Percentiles rank a stretch among this genome's conserved stretches.
phyloP scores from a whole-genome alignment of 2,797 vertebrate genomes.

The Microcaecilia unicolor region DNA sequence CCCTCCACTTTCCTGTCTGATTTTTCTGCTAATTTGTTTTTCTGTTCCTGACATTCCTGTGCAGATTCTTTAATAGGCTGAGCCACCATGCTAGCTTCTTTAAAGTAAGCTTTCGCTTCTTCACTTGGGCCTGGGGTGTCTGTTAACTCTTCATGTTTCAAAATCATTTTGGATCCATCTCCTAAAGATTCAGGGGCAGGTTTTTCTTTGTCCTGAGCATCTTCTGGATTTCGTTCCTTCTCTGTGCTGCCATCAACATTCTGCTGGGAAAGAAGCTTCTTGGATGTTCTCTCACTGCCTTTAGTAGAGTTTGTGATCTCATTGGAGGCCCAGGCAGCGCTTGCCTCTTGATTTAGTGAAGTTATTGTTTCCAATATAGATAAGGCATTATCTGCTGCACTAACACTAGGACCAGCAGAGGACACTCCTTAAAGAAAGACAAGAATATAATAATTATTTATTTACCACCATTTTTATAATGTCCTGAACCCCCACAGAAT shows the following conservation, averaged over 20 bases:
- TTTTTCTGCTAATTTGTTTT: constrained; percentile 45
- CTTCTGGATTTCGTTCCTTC: constrained; percentile 57
- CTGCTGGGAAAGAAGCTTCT: constrained; percentile 43
- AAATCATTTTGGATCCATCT: constrained; percentile 40
- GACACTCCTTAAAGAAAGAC: constrained; percentile 47
- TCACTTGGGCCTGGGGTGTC: constrained; percentile 44
- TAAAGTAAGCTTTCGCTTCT: constrained; percentile 51
- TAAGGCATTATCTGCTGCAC: constrained; percentile 68
- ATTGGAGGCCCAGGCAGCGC: constrained; percentile 57
- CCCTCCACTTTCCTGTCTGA: constrained; percentile 47
- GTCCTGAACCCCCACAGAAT: too few species aligned
- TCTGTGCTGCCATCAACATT: constrained; percentile 40
- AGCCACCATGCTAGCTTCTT: constrained; percentile 37
- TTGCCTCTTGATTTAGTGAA: constrained; percentile 82
- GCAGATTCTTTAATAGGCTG: constrained; percentile 39
- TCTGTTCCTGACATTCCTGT: constrained; percentile 48
- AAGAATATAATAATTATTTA: too few species aligned
- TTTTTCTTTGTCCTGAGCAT: constrained; percentile 54
- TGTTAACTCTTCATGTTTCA: constrained; percentile 40
- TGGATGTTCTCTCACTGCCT: constrained; percentile 42
- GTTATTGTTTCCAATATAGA: constrained; percentile 87
- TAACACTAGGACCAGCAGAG: constrained; percentile 45
- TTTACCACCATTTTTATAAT: accelerated
- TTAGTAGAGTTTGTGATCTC: constrained; percentile 47
- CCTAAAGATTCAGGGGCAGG: constrained; percentile 18